Conservation (phyloP, 2,888 invertebrate species). For the Chrysomela aeneicollis region DNA sequence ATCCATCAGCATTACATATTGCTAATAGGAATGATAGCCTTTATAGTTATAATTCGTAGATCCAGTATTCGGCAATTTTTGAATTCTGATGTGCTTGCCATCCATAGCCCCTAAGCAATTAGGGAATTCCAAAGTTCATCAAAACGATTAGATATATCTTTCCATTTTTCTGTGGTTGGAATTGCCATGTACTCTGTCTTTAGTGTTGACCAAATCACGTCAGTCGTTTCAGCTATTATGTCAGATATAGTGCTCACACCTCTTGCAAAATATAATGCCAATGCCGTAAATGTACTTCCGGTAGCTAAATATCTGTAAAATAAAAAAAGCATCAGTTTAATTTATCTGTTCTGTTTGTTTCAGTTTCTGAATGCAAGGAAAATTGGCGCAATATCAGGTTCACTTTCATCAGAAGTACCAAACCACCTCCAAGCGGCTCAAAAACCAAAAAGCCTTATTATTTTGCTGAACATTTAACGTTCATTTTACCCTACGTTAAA, state of each 20-base stretch:
- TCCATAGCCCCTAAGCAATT: conserved; percentile 39
- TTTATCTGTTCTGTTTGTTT: not conserved
- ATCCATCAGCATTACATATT: conserved; percentile 16
- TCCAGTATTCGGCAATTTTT: conserved; percentile 40
- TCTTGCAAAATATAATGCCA: conserved; percentile 18
- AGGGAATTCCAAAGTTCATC: conserved; percentile 43
- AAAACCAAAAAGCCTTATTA: conserved; percentile 17
- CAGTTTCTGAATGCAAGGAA: not conserved
- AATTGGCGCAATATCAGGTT: conserved; percentile 11
- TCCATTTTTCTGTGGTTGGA: conserved; percentile 25
- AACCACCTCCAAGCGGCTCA: conserved; percentile 12
- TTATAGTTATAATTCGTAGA: conserved; percentile 49
- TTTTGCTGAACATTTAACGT: conserved; percentile 12
- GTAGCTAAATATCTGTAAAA: conserved; percentile 20
- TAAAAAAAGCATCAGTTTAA: conserved; percentile 19
- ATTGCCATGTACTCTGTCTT: conserved; percentile 18
- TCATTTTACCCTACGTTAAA: conserved; percentile 14
- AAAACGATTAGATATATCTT: conserved; percentile 40
- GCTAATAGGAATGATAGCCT: conserved; percentile 31
- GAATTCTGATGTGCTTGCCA: conserved; percentile 48
- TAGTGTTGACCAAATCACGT: conserved; percentile 19
- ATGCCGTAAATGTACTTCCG: conserved; percentile 16
- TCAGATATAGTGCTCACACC: conserved; percentile 13
- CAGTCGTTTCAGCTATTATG: conserved; percentile 15
- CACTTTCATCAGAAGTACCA: conserved; percentile 12